These are phyloP conservation scores for Magallana nippona DNA, from an alignment of 2,888 invertebrate species.

Conservation along the genomic window DNA sequence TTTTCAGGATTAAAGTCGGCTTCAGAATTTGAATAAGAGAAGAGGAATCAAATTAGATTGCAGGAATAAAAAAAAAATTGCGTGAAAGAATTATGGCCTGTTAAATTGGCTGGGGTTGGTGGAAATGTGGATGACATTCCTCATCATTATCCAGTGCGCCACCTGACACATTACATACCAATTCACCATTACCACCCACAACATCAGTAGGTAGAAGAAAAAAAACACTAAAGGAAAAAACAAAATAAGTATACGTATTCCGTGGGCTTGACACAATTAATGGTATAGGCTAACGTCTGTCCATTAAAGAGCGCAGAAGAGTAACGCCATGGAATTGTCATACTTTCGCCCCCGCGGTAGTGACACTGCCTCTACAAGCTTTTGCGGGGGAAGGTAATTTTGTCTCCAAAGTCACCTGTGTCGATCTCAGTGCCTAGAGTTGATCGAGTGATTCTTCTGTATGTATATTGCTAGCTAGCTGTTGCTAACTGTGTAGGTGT, in stretches of 20 bases:
- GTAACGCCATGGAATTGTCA: background rate
- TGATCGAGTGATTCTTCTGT: background rate
- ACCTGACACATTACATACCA: background rate
- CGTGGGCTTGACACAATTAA: background rate
- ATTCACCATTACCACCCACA: background rate
- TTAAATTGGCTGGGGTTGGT: background rate
- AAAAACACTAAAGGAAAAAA: background rate
- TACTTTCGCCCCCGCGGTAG: background rate
- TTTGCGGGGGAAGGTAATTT: background rate
- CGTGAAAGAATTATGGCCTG: background rate
- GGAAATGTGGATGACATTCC: background rate
- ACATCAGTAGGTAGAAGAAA: background rate
- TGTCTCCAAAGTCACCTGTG: background rate
- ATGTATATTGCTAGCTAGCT: background rate
- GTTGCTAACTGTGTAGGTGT: too few species aligned
- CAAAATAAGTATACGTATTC: too few species aligned
- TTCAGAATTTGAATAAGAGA: background rate
- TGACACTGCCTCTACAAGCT: background rate
- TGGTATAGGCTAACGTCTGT: background rate
- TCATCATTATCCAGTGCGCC: background rate
- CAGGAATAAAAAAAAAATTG: background rate
- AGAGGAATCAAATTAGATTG: background rate
- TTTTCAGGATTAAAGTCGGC: background rate
- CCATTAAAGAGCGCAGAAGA: background rate
- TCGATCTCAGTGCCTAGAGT: background rate